Evolutionary conservation across 1,140 invertebrate species (phyloP), one percentile per base, ranked within the genome.

Genomic region (Stegodyphus dumicola): DNA sequence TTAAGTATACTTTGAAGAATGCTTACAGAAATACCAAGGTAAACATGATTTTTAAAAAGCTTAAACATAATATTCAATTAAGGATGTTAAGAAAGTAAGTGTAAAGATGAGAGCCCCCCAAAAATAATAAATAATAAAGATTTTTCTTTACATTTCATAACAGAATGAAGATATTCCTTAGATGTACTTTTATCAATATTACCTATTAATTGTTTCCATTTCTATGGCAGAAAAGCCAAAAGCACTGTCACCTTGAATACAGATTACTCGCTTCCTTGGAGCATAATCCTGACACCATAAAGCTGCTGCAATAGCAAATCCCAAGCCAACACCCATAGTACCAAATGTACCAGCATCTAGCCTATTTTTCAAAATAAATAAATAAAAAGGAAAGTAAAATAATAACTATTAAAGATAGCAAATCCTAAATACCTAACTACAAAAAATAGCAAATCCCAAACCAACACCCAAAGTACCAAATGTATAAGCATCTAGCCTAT

Each of bases 151-250:
- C 33, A 33, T 33, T 33, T 33, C 33, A 33, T 33, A 33, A 33
- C 33, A 33, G 33, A 33, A 1, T 33, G 33, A 33, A 33, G 33
- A 33, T 33, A 60, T 15, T 60, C 15, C 4, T 60, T 60, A 60
- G 56, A 60, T 60, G 56, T 60, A 11, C 9, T 60, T 60, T 60
- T 60, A 33, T 33, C 33, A 60, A 10, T 15, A 10, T 60, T 90
- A 94, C 94, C 94, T 93, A 89, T 95, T 94, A 93, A 98, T 96
- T 0, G 97, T 99, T 92, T 99, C 98, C 48, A 99, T 93, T 92
- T 99, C 98, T 97, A 99, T 98, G 76, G 95, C 97, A 80, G 96
- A 97, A 91, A 99, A 99, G 5, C 98, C 98, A 92, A 99, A 98
- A 9, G 97, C 98, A 81, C 96, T 97, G 90, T 99, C 98, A 2